Conservation (phyloP, 2,113 vertebrate genomes). For the Mohoua ochrocephala region DNA sequence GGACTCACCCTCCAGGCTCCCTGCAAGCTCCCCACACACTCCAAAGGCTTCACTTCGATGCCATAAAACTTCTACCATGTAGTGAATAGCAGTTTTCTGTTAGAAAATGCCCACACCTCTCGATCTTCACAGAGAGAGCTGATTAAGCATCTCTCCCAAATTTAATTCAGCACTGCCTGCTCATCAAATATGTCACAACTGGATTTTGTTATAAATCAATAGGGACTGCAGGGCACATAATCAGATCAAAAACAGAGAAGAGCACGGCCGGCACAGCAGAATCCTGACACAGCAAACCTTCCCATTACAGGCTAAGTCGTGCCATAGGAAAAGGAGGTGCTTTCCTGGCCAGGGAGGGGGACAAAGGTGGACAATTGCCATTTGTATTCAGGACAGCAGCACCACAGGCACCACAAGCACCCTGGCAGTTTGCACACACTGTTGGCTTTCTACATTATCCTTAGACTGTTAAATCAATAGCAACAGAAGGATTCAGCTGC, state of each 20-base stretch:
- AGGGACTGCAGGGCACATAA: neutral
- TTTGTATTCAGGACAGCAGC: neutral
- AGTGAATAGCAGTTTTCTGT: neutral
- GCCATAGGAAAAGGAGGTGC: neutral
- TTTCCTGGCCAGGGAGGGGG: neutral
- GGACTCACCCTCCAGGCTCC: neutral
- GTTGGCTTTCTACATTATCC: neutral
- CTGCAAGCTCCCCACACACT: neutral
- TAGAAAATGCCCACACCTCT: neutral
- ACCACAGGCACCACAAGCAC: neutral
- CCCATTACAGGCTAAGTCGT: neutral
- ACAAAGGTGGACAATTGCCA: neutral
- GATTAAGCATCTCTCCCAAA: neutral
- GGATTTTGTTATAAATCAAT: neutral
- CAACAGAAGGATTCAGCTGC: neutral
- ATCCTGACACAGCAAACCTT: neutral
- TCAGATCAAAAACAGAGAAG: neutral
- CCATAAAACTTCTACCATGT: accelerated
- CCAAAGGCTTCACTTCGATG: neutral
- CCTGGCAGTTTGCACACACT: neutral
- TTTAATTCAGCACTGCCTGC: neutral
- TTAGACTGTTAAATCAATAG: neutral
- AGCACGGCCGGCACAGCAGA: neutral
- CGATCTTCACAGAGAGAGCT: neutral
- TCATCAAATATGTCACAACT: neutral